A percentile compares a stretch with the other conserved stretches of the same genome.
phyloP scores from a whole-genome alignment of 2,797 vertebrate species.

The Myoxocephalus aenaeus region DNA sequence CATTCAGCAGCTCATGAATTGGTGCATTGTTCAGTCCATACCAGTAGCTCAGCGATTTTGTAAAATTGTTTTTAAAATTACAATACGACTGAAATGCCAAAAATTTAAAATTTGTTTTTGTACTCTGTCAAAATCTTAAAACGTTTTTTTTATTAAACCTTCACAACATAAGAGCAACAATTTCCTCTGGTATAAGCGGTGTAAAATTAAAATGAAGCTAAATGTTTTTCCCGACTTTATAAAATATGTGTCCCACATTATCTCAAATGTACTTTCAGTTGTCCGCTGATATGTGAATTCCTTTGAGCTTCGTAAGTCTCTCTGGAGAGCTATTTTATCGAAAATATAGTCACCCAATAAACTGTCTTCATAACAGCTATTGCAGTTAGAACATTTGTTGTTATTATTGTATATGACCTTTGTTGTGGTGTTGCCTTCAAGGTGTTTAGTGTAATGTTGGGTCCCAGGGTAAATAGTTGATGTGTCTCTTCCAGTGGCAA shows the following conservation, averaged over 20 bases:
- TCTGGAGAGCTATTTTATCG: neutral
- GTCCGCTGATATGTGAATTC: neutral
- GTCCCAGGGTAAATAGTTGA: neutral
- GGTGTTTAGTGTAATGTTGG: neutral
- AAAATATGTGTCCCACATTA: constrained; percentile 7
- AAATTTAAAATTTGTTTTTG: neutral
- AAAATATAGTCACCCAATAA: constrained; percentile 12
- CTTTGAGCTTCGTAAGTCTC: neutral
- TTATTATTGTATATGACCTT: neutral
- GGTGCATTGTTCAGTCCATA: neutral
- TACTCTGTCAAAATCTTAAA: neutral
- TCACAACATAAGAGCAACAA: neutral
- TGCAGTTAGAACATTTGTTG: neutral
- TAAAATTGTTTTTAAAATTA: neutral
- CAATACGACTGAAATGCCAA: constrained; percentile 7
- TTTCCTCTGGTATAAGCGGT: constrained; percentile 1
- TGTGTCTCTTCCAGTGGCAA: neutral
- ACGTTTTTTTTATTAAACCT: neutral
- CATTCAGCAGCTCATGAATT: too few species aligned
- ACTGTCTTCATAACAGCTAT: neutral
- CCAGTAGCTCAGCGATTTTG: neutral
- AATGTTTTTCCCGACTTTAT: neutral
- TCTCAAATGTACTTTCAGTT: neutral
- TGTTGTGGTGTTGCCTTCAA: neutral
- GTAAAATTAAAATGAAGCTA: neutral